A percentile compares a stretch with the other conserved stretches of the same genome.
Conservation (phyloP, 2,888 invertebrate species). For the Deilephila porcellus region DNA sequence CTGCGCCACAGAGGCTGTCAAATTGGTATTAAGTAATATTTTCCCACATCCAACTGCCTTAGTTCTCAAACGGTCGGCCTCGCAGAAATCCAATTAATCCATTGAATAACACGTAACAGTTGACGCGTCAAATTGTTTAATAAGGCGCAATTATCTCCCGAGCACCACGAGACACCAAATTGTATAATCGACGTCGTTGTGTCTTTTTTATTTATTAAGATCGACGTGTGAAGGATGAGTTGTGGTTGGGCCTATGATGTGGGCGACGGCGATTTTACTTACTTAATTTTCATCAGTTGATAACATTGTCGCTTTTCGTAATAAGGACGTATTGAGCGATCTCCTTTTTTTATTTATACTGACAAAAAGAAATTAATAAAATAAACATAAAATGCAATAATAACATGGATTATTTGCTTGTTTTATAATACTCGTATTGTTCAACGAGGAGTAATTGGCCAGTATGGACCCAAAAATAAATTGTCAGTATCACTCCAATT, state of each 20-base stretch:
- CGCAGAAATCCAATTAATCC: constrained; percentile 19
- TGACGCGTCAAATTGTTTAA: constrained; percentile 74
- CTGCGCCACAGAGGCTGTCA: no score
- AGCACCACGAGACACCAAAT: constrained; percentile 56
- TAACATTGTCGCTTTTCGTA: no score
- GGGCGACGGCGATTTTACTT: constrained; percentile 38
- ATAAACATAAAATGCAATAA: no score
- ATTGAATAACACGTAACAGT: constrained; percentile 43
- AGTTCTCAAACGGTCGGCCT: not conserved
- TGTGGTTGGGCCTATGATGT: constrained; percentile 40
- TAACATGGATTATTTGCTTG: no score
- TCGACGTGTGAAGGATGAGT: constrained; percentile 73
- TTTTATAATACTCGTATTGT: no score
- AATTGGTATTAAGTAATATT: not conserved
- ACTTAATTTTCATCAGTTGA: not conserved
- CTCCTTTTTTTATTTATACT: no score
- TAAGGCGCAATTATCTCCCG: constrained; percentile 72
- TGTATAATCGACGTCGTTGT: constrained; percentile 68
- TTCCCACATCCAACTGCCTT: constrained; percentile 11
- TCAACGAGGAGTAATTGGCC: no score
- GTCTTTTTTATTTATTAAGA: constrained; percentile 68
- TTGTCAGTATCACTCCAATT: no score
- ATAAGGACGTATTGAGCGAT: no score
- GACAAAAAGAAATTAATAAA: no score
- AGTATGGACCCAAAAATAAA: no score